These are phyloP conservation scores for Caenorhabditis briggsae DNA, from an alignment of 1,140 invertebrate genomes.

Conservation along the genomic window DNA sequence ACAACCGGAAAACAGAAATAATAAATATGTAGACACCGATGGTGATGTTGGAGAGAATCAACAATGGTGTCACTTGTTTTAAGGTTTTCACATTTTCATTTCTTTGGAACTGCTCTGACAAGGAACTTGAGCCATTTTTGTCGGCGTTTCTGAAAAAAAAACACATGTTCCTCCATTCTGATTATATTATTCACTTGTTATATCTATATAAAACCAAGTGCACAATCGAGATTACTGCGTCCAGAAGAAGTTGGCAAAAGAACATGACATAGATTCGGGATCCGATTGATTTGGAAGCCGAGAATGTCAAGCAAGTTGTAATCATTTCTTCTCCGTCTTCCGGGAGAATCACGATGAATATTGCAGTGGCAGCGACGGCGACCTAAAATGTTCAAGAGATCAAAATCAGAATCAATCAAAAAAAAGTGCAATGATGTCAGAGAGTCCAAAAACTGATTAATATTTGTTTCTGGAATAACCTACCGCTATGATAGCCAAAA, in stretches of 20 bases:
- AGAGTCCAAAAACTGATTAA: background rate
- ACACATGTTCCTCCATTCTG: background rate
- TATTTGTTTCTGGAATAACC: background rate
- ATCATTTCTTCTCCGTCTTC: conserved; percentile 49
- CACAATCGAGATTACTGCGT: background rate
- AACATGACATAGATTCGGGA: conserved; percentile 23
- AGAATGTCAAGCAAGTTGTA: conserved; percentile 23
- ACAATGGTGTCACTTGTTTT: conserved; percentile 29
- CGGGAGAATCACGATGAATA: conserved; percentile 2
- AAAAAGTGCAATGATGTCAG: background rate
- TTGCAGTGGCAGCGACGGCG: conserved; percentile 19
- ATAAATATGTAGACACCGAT: conserved; percentile 14
- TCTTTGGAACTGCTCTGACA: conserved; percentile 19
- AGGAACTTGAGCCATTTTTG: background rate
- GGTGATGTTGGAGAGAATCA: conserved; percentile 3
- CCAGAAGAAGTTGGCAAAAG: conserved; percentile 1
- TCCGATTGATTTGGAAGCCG: conserved; percentile 27
- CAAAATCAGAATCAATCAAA: background rate
- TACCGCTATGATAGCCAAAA: conserved; percentile 8
- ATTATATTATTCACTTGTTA: background rate
- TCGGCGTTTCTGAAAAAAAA: conserved; percentile 2
- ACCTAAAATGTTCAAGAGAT: conserved; percentile 33
- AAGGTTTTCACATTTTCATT: conserved; percentile 27
- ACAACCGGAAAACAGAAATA: conserved; percentile 15
- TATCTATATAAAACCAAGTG: conserved; percentile 25